Base-by-base conservation (phyloP, 2,888 invertebrate genomes). In the Drosophila hamatofila region DNA sequence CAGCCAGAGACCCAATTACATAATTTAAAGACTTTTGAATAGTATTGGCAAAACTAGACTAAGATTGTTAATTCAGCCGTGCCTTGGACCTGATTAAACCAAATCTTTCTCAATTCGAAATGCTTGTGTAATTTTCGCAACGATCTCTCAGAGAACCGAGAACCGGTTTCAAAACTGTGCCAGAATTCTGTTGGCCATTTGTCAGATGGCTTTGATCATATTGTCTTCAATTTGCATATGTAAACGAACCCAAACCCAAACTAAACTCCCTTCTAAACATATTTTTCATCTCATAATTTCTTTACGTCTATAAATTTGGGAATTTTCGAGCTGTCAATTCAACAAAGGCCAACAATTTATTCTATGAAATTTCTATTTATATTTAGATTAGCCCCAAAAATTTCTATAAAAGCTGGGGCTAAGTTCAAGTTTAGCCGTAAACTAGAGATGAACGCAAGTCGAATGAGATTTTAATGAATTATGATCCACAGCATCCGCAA, bases 1-100 rank as follows among this genome's bases (percentile, higher is more conserved):
- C 79, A 81, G 58, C 21, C 49, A 18, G 44, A 74, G 72, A 81
- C 83, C 82, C 86, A 85, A 85, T 83, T 85, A 66, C 68, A 79
- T 78, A 75, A 65, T 62, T 75, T 57, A 78, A 41, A n/a, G 56
- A 71, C 55, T 66, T 48, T 49, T 49, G 35, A 72, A 65, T 76
- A 76, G 61, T 73, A 64, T 70, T 59, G 60, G 65, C 52, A 27
- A 56, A 66, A 67, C 54, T 58, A 39, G 52, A 69, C 55, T 58
- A 58, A 70, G 68, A 46, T 25, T 37, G 51, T 58, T 74, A 72
- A 66, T 62, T 52, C 62, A 55, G 62, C 52, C 65, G 57, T 64
- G 59, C 58, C 37, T 52, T 69, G 48, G 46, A 39, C 51, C 51
- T 62, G 79, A 75, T 75, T 77, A 66, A 67, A 79, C 62, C 69